These are phyloP conservation scores for Nothocercus nigrocapillus DNA, from an alignment of 2,113 vertebrate genomes.

Conservation along the genomic window DNA sequence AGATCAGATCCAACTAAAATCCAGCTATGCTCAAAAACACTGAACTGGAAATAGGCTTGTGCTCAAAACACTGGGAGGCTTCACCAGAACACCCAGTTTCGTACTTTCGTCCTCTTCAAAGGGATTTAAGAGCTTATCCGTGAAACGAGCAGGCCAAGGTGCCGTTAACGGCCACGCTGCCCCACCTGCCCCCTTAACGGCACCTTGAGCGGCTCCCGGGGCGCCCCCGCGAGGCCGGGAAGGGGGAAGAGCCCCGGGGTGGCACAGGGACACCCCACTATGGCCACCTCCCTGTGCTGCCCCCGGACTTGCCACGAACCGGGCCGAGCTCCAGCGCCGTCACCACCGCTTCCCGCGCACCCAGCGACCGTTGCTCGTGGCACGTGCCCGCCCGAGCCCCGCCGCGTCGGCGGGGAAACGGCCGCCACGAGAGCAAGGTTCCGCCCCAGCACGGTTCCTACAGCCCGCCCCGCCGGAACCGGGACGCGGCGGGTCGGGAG, in stretches of 20 bases:
- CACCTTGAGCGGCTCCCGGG: no score
- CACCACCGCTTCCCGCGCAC: neutral
- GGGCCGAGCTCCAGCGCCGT: no score
- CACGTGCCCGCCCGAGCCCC: neutral
- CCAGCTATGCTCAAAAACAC: fast-evolving
- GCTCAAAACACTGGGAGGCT: fast-evolving
- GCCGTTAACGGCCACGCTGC: no score
- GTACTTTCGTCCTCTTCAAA: neutral
- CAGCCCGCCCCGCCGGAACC: no score
- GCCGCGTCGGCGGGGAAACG: neutral
- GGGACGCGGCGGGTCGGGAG: no score
- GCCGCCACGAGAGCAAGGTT: neutral
- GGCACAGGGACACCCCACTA: no score
- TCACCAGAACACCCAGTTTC: fast-evolving
- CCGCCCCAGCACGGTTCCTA: neutral
- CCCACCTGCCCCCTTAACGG: no score
- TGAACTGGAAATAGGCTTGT: fast-evolving
- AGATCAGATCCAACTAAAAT: fast-evolving
- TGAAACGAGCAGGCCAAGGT: no score
- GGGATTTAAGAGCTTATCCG: fast-evolving
- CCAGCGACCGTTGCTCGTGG: neutral
- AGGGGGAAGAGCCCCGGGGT: no score
- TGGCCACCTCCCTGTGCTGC: no score
- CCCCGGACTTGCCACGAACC: neutral
- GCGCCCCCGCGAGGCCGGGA: no score